Evolutionary conservation across 2,888 invertebrate species (phyloP).

Genomic region (Trissolcus japonicus): DNA sequence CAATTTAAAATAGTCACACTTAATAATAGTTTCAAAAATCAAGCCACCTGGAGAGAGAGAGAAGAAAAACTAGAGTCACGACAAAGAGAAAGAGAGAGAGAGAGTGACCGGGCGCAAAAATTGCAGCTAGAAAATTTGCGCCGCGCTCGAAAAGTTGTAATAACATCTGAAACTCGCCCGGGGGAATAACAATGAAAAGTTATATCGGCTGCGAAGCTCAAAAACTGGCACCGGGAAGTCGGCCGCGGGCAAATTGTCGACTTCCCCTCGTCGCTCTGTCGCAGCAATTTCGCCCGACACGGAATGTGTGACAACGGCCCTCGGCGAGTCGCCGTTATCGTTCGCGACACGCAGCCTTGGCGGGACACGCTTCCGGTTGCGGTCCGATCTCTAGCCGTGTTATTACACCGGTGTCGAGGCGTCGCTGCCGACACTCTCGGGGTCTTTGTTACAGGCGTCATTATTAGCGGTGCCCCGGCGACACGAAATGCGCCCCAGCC

Average conservation of each 20-base stretch:
- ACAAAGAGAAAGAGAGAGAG: too few relatives aligned
- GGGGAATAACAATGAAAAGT: not conserved
- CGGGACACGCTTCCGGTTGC: conserved; percentile 50
- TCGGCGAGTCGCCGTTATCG: conserved; percentile 42
- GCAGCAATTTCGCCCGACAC: conserved; percentile 19
- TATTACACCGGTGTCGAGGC: conserved; percentile 52
- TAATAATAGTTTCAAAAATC: too few relatives aligned
- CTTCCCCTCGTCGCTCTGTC: conserved; percentile 31
- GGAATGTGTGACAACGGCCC: conserved; percentile 34
- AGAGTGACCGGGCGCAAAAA: too few relatives aligned
- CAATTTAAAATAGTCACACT: too few relatives aligned
- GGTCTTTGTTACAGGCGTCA: conserved; percentile 44
- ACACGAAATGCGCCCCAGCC: conserved; percentile 48
- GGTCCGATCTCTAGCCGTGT: conserved; percentile 34
- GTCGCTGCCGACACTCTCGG: conserved; percentile 50
- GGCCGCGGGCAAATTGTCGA: conserved; percentile 33
- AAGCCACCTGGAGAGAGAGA: too few relatives aligned
- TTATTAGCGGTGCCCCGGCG: conserved; percentile 52
- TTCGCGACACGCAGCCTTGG: conserved; percentile 57
- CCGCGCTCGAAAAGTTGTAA: too few relatives aligned
- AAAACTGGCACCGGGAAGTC: conserved; percentile 10
- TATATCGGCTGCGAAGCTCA: not conserved
- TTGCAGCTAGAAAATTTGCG: too few relatives aligned
- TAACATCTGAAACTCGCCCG: conserved; percentile 3
- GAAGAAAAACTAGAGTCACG: too few relatives aligned